Conservation (phyloP, 2,113 vertebrate genomes). For the Ageneiosus marmoratus region DNA sequence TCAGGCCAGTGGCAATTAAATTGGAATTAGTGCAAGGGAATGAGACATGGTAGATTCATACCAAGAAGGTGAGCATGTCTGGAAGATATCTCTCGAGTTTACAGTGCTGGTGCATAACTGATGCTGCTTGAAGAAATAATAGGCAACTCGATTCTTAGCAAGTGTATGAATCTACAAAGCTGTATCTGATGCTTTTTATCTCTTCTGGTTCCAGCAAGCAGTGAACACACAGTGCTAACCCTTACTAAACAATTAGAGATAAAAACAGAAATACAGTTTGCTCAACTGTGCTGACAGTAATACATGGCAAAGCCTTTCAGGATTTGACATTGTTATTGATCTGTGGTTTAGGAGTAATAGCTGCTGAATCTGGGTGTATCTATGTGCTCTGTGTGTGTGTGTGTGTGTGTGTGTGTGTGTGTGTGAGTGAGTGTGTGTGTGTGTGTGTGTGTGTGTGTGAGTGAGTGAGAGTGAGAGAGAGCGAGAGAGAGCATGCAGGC, state of each 20-base stretch:
- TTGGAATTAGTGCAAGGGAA: conserved; percentile 99
- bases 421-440: not conserved
- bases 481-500: not conserved
- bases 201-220: not conserved
- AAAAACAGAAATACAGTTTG: conserved; percentile 35
- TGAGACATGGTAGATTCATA: conserved; percentile 99
- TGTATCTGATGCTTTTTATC: not conserved
- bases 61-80: conserved; percentile 84
- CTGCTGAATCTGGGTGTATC: conserved; percentile 30
- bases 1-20: conserved; percentile 99
- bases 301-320: conserved; percentile 17
- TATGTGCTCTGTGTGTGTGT: conserved; percentile 7
- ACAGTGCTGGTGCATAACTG: conserved; percentile 66
- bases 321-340: conserved; percentile 49
- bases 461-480: too few species aligned
- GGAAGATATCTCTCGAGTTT: conserved; percentile 75
- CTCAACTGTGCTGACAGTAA: conserved; percentile 27
- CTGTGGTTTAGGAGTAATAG: conserved; percentile 39
- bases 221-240: not conserved
- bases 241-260: conserved; percentile 10
- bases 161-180: not conserved
- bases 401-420: conserved; percentile 7
- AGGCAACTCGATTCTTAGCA: not conserved
- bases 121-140: conserved; percentile 15
- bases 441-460: not conserved